Evolutionary conservation across 1,140 invertebrate species (phyloP).

Genomic region (Musca domestica): DNA sequence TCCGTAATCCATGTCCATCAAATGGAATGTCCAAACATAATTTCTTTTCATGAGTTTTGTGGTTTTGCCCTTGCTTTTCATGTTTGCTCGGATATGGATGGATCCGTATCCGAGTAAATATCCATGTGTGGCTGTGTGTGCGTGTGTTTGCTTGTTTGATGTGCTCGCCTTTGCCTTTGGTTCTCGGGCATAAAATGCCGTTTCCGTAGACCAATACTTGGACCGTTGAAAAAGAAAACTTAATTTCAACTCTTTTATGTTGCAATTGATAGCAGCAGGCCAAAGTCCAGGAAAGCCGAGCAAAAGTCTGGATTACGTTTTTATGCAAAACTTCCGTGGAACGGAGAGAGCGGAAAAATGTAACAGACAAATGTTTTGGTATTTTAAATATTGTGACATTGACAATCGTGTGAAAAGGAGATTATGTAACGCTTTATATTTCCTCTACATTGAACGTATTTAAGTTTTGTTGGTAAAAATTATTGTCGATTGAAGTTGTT

Average conservation of each 20-base stretch:
- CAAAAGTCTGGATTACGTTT: neutral
- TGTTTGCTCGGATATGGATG: neutral
- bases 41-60: constrained; percentile 22
- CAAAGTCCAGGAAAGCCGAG: neutral
- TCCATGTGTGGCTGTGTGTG: neutral
- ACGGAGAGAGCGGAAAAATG: neutral
- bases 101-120: no score
- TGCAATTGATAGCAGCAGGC: neutral
- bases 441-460: no score
- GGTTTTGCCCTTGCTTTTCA: constrained; percentile 6
- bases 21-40: constrained; percentile 22
- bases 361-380: constrained; percentile 10
- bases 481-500: no score
- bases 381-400: constrained; percentile 17
- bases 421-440: no score
- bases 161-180: constrained; percentile 1
- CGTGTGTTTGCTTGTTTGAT: constrained; percentile 13
- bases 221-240: neutral
- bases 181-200: constrained; percentile 7
- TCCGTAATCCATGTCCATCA: constrained; percentile 19
- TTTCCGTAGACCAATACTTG: neutral
- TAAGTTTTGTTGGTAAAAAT: no score
- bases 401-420: neutral
- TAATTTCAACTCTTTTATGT: constrained; percentile 14
- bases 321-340: neutral